Base-by-base conservation (phyloP, 1,140 invertebrate genomes). In the Latrodectus geometricus region DNA sequence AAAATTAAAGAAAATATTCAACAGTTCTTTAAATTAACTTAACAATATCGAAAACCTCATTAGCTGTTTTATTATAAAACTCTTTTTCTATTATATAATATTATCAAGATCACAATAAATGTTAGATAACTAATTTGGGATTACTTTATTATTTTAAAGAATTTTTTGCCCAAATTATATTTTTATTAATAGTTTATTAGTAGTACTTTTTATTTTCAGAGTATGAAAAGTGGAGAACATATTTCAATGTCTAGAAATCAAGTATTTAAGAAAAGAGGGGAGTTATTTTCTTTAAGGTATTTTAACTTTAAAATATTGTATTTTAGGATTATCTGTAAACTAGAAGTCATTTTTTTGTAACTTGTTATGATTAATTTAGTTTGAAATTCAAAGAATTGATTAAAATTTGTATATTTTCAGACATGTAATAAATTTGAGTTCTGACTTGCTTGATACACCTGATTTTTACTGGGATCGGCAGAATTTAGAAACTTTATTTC, bases 401-500 rank as follows among this genome's bases (percentile, higher is more conserved):
- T 20, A 20, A 48, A 52, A 78, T 48, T 78, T 78, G 11, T 65
- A 11, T 78, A 14, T 49, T 14, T 52, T 56, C 88, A 91, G 91
- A 23, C 97, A 99, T 91, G 92, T 95, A 5, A 95, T 99, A 11
- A 99, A 98, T 91, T 92, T 99, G 72, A 96, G 96, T 87, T 98
- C 97, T 0, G 97, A 99, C 92, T 92, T 98, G 9, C 90, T 99
- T 66, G 97, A 98, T 90, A 97, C 96, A 0, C 97, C 98, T 0
- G 98, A 99, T 91, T 98, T 98, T 91, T 99, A 99, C 90, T 99
- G 98, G 97, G 97, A 99, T 89, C 93, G 96, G 76, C 96, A 98
- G 89, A 92, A 95, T 65, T 92, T 98, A 8, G 97, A 98, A 92
- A 91, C 90, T 0, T 91, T 98, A 0, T 99, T 97, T 90, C 93